Evolutionary conservation across 2,113 vertebrate genomes (phyloP).

Genomic region (Notarius lentiginosus): DNA sequence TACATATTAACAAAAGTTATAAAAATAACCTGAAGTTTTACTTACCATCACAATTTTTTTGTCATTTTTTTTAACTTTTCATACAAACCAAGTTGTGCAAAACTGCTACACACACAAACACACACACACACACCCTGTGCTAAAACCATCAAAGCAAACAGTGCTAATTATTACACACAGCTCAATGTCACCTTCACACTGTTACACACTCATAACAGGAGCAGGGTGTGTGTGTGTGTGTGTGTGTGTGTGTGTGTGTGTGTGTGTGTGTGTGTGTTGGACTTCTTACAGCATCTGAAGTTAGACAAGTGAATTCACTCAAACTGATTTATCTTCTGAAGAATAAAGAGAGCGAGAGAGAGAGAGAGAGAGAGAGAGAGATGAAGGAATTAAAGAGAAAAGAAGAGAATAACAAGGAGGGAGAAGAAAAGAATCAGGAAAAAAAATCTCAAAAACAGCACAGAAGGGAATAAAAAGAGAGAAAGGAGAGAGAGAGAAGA

Average conservation of each 20-base stretch:
- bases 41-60: neutral
- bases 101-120: neutral
- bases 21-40: neutral
- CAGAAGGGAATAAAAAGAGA: neutral
- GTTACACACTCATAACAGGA: constrained; percentile 44
- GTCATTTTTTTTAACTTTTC: neutral
- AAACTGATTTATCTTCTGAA: neutral
- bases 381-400: neutral
- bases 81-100: neutral
- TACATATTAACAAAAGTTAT: neutral
- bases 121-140: neutral
- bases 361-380: constrained; percentile 23
- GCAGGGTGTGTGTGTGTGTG: constrained; percentile 15
- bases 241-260: constrained; percentile 14
- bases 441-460: constrained; percentile 28
- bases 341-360: constrained; percentile 16
- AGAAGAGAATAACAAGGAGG: neutral
- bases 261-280: neutral
- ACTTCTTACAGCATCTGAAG: neutral
- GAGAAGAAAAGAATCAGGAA: constrained; percentile 2
- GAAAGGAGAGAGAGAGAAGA: neutral
- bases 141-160: constrained; percentile 27
- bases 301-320: neutral
- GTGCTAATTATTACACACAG: constrained; percentile 44
- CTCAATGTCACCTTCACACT: constrained; percentile 47